Evolutionary conservation across 2,888 invertebrate genomes (phyloP).

Genomic region (Shargacucullia verbasci): DNA sequence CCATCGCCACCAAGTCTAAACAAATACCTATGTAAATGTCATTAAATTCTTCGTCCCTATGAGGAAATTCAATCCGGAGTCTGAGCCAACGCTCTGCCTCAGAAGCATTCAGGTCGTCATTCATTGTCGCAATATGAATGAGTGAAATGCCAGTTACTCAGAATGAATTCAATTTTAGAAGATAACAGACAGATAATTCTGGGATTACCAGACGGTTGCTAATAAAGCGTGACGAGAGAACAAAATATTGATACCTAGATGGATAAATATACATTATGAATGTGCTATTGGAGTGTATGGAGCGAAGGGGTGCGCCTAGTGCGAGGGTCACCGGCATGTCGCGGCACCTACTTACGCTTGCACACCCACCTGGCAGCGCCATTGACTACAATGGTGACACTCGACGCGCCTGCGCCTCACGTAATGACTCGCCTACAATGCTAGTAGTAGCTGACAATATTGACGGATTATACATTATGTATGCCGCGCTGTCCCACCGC

Average conservation of each 20-base stretch:
- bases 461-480: slow-evolving; percentile 80
- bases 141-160: slow-evolving; percentile 14
- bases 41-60: slow-evolving; percentile 33
- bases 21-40: slow-evolving; percentile 30
- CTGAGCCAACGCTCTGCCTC: slow-evolving; percentile 40
- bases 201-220: neutral
- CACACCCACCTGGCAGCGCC: slow-evolving; percentile 84
- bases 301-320: slow-evolving; percentile 47
- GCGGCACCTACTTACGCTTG: slow-evolving; percentile 79
- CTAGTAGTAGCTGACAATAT: slow-evolving; percentile 82
- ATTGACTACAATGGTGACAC: slow-evolving; percentile 86
- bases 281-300: slow-evolving; percentile 19
- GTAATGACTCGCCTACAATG: slow-evolving; percentile 80
- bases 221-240: neutral
- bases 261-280: neutral
- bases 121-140: slow-evolving; percentile 37
- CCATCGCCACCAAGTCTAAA: slow-evolving; percentile 11
- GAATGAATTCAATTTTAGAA: slow-evolving; percentile 5
- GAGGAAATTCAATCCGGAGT: slow-evolving; percentile 41
- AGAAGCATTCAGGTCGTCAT: too few relatives aligned
- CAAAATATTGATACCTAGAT: too few relatives aligned
- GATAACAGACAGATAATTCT: too few relatives aligned
- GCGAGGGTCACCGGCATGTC: slow-evolving; percentile 75
- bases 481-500: slow-evolving; percentile 67
- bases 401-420: slow-evolving; percentile 73